Conservation (phyloP, 2,888 invertebrate species). For the Epicampocera succincta region DNA sequence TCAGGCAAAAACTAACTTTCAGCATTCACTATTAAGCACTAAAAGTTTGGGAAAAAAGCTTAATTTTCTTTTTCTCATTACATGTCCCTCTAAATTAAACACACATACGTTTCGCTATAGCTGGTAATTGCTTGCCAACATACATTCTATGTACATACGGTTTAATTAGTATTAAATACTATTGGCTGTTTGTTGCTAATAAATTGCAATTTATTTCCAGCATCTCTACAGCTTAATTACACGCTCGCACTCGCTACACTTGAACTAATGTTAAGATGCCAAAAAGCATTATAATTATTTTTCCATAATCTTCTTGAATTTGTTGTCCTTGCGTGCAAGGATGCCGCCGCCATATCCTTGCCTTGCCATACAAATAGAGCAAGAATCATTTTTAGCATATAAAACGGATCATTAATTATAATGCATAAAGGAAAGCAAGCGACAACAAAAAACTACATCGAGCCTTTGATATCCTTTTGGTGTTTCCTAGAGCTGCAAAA, state of each 20-base stretch:
- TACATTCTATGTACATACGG: conserved; percentile 5
- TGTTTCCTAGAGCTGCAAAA: conserved; percentile 19
- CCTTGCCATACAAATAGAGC: conserved; percentile 3
- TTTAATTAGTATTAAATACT: conserved; percentile 43
- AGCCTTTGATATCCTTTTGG: conserved; percentile 41
- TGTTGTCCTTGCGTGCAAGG: conserved; percentile 42
- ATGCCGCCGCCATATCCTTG: conserved; percentile 30
- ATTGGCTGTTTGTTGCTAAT: conserved; percentile 28
- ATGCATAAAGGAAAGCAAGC: conserved; percentile 22
- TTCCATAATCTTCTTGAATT: conserved; percentile 51
- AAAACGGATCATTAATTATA: conserved; percentile 67
- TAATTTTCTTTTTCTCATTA: neutral
- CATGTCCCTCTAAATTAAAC: neutral
- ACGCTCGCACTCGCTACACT: neutral
- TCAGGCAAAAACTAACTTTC: too few species aligned
- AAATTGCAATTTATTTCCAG: conserved; percentile 50
- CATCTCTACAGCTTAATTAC: conserved; percentile 55
- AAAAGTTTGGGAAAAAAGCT: too few species aligned
- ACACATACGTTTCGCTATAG: too few species aligned
- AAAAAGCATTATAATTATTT: conserved; percentile 62
- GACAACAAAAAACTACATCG: conserved; percentile 21
- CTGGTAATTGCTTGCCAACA: too few species aligned
- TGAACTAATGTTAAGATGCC: conserved; percentile 21
- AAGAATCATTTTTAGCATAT: conserved; percentile 58
- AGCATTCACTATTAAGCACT: too few species aligned